Conservation (phyloP, 2,888 invertebrate genomes). For the Taenaris catops region DNA sequence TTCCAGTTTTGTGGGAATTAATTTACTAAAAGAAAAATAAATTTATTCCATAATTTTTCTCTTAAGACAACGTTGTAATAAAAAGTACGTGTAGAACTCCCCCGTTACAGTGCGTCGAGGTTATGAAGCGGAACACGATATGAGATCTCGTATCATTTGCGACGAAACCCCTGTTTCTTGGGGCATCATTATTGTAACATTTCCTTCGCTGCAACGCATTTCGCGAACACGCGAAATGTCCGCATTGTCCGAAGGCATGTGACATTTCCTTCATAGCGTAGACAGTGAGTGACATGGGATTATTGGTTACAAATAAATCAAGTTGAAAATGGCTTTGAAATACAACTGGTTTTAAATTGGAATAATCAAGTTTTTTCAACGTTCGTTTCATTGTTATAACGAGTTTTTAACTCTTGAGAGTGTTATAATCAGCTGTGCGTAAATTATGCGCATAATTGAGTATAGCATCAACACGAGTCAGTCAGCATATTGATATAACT, state of each 20-base stretch:
- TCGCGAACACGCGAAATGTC: slow-evolving; percentile 41
- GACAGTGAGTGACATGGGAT: slow-evolving; percentile 78
- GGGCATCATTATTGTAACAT: slow-evolving; percentile 11
- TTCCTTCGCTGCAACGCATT: slow-evolving; percentile 25
- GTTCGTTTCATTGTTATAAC: slow-evolving; percentile 1
- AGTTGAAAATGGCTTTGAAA: no score
- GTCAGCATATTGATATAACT: slow-evolving; percentile 66
- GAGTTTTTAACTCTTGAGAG: slow-evolving; percentile 1
- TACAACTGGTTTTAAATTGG: no score
- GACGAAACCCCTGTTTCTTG: slow-evolving; percentile 2
- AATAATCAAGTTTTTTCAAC: no score
- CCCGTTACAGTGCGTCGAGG: no score
- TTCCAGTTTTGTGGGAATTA: no score
- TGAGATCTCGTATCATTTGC: no score
- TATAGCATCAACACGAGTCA: slow-evolving; percentile 33
- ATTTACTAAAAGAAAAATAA: no score
- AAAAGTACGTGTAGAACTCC: no score
- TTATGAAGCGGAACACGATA: no score
- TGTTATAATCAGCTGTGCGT: slow-evolving; percentile 18
- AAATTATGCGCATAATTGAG: slow-evolving; percentile 28
- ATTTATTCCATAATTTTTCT: no score
- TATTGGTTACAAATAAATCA: no score
- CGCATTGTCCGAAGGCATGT: slow-evolving; percentile 65
- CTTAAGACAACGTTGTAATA: no score
- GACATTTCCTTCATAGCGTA: slow-evolving; percentile 59